These are phyloP conservation scores for Poecilus cupreus DNA, from an alignment of 2,888 invertebrate species.

Conservation along the genomic window DNA sequence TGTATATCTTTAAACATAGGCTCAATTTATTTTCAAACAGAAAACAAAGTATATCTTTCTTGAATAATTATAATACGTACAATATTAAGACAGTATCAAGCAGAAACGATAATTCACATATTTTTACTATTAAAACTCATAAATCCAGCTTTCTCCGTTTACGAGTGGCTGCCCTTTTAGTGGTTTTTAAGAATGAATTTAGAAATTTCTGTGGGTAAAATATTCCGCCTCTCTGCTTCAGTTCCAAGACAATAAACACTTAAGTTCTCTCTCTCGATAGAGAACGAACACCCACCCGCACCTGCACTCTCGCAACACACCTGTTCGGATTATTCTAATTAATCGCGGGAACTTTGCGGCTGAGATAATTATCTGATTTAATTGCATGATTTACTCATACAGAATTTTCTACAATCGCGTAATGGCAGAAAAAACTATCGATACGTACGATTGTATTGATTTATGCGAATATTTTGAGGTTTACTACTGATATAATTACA, in stretches of 20 bases:
- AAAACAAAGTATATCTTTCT: too few relatives aligned
- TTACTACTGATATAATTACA: background rate
- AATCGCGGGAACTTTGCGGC: background rate
- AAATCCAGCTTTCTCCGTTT: background rate
- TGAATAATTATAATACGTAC: too few relatives aligned
- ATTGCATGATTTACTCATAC: slow-evolving; percentile 21
- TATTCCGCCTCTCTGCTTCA: background rate
- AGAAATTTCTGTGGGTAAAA: background rate
- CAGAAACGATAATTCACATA: background rate
- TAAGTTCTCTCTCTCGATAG: background rate
- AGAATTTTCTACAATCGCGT: slow-evolving; percentile 23
- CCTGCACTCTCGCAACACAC: slow-evolving; percentile 25
- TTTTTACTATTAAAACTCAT: background rate
- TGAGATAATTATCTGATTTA: slow-evolving; percentile 5
- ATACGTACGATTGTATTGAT: background rate
- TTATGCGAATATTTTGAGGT: background rate
- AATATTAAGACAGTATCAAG: background rate
- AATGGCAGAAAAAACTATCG: background rate
- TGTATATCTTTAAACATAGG: too few relatives aligned
- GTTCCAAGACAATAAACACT: background rate
- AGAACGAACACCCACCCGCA: slow-evolving; percentile 42
- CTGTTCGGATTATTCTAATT: slow-evolving; percentile 46
- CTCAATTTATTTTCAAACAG: too few relatives aligned
- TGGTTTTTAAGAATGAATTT: background rate
- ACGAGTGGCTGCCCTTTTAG: background rate